Percentiles rank a stretch among this genome's conserved stretches.
These are phyloP conservation scores for Lipophrys pholis DNA, from an alignment of 2,113 vertebrate genomes.

Conservation along the genomic window DNA sequence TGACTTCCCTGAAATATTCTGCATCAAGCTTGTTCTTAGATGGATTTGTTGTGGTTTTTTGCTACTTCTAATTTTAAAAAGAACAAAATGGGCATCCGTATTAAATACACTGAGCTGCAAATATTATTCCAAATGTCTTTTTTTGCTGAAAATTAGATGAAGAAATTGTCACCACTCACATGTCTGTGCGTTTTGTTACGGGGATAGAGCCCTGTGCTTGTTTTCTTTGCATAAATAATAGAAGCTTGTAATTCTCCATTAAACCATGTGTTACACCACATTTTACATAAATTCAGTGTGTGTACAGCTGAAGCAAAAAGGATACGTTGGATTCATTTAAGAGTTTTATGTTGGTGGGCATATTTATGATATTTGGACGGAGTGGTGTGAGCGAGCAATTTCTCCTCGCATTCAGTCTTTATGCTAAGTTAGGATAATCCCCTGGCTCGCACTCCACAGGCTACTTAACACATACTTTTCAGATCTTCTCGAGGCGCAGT, in stretches of 20 bases:
- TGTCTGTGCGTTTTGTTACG: not conserved
- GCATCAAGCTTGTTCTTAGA: too few species aligned
- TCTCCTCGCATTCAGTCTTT: too few species aligned
- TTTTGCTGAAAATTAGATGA: not conserved
- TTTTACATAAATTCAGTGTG: not conserved
- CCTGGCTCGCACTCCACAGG: not conserved
- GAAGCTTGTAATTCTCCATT: not conserved
- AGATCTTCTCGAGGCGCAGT: not conserved
- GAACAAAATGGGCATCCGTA: too few species aligned
- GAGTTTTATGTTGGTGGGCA: not conserved
- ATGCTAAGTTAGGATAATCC: too few species aligned
- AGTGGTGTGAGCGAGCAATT: too few species aligned
- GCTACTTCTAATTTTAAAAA: too few species aligned
- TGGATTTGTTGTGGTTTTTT: too few species aligned
- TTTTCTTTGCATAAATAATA: not conserved
- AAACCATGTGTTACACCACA: not conserved
- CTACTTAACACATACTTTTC: not conserved
- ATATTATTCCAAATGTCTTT: conserved; percentile 1
- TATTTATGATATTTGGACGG: too few species aligned
- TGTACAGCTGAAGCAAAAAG: not conserved
- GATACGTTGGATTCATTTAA: not conserved
- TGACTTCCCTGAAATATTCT: too few species aligned
- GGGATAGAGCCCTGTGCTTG: not conserved
- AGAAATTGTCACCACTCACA: not conserved
- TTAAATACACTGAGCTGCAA: too few species aligned